phyloP scores from a whole-genome alignment of 2,888 invertebrate species.

The Tenthredo notha region DNA sequence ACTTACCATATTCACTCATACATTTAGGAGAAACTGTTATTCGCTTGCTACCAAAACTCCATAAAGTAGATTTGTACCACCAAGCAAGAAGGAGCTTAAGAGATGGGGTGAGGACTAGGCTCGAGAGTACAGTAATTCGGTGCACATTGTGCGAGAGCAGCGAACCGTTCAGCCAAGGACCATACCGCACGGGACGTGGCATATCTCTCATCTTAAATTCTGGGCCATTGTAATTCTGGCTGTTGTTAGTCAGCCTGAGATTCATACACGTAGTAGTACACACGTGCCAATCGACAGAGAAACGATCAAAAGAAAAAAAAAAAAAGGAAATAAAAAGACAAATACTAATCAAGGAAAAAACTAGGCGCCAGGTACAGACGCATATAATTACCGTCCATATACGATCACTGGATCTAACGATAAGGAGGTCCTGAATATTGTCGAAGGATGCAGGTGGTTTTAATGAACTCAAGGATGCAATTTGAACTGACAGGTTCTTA shows the following conservation, averaged over 20 bases:
- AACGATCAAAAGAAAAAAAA: background rate
- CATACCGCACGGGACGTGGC: conserved; percentile 40
- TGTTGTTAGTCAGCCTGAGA: background rate
- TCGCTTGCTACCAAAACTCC: conserved; percentile 7
- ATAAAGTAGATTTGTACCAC: conserved; percentile 4
- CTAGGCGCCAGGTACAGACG: background rate
- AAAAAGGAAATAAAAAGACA: background rate
- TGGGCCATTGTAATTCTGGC: conserved; percentile 43
- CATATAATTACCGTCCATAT: background rate
- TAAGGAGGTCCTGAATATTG: background rate
- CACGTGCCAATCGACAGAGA: conserved; percentile 27
- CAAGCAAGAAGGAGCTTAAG: background rate
- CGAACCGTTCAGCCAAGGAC: conserved; percentile 57
- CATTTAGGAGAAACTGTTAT: conserved; percentile 9
- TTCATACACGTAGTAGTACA: background rate
- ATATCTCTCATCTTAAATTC: conserved; percentile 42
- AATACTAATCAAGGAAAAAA: background rate
- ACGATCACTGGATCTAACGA: background rate
- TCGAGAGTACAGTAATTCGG: conserved; percentile 55
- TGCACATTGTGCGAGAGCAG: conserved; percentile 58
- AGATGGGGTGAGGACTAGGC: conserved; percentile 11
- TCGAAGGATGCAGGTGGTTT: background rate
- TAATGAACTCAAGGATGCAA: background rate
- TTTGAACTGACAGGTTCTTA: background rate
- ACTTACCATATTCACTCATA: background rate